Percentiles rank a stretch among this genome's conserved stretches.
Evolutionary conservation across 2,888 invertebrate species (phyloP).

Genomic region (Busseola fusca): DNA sequence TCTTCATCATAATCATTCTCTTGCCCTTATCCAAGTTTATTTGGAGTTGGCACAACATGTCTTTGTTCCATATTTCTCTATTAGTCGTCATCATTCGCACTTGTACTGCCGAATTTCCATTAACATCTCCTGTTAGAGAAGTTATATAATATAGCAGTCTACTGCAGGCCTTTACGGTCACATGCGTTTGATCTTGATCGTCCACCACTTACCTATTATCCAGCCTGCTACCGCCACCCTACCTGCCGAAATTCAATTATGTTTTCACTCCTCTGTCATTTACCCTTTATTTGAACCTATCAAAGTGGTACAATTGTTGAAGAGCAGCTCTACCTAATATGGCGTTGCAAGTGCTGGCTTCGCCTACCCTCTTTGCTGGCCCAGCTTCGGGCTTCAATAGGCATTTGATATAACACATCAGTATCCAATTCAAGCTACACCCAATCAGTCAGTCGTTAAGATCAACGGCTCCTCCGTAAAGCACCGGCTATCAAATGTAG

Average conservation of each 20-base stretch:
- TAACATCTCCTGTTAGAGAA: neutral
- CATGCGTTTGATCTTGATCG: neutral
- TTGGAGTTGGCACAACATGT: neutral
- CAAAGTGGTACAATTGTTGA: neutral
- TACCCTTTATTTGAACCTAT: neutral
- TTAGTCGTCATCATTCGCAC: neutral
- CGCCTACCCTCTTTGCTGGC: neutral
- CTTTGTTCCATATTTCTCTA: neutral
- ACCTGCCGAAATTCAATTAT: neutral
- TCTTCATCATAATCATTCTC: neutral
- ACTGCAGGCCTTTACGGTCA: neutral
- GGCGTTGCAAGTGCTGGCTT: neutral
- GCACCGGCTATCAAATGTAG: conserved; percentile 45
- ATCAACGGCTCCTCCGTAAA: conserved; percentile 49
- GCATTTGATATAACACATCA: conserved; percentile 26
- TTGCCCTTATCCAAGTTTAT: neutral
- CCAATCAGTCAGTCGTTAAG: conserved; percentile 51
- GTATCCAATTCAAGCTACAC: conserved; percentile 33
- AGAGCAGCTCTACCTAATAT: neutral
- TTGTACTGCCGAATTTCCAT: neutral
- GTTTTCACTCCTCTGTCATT: neutral
- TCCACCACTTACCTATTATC: neutral
- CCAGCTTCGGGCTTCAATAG: conserved; percentile 9
- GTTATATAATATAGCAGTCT: too few species aligned
- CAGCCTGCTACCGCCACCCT: neutral